These are phyloP conservation scores for Cyprinus carpio DNA, from an alignment of 2,113 vertebrate genomes.

Conservation along the genomic window DNA sequence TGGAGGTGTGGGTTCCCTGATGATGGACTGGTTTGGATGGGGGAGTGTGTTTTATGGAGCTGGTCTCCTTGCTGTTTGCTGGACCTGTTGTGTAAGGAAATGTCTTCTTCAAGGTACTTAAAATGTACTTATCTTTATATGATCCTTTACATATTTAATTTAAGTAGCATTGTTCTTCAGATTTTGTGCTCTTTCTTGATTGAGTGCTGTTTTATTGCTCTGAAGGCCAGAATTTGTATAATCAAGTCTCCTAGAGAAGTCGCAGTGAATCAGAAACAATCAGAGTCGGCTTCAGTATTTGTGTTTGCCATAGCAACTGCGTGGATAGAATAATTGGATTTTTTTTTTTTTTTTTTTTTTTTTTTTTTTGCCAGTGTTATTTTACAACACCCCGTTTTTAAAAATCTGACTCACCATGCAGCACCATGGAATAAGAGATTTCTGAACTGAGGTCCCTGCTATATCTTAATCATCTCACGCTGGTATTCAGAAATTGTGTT, in stretches of 20 bases:
- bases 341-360: too few species aligned
- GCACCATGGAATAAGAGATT: background rate
- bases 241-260: too few species aligned
- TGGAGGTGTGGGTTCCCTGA: slow-evolving; percentile 81
- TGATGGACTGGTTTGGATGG: slow-evolving; percentile 84
- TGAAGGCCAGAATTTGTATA: background rate
- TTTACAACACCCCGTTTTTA: background rate
- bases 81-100: slow-evolving; percentile 81
- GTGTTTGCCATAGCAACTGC: slow-evolving; percentile 33
- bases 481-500: background rate
- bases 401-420: background rate
- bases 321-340: background rate
- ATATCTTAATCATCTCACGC: background rate
- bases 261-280: background rate
- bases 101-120: slow-evolving; percentile 74
- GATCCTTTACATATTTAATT: background rate
- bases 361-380: background rate
- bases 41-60: slow-evolving; percentile 84
- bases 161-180: background rate
- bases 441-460: background rate
- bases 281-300: background rate
- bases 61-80: slow-evolving; percentile 79
- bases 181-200: background rate
- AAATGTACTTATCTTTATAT: background rate
- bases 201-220: background rate